These are phyloP conservation scores for Sula dactylatra DNA, from an alignment of 2,113 vertebrate species.

Conservation along the genomic window DNA sequence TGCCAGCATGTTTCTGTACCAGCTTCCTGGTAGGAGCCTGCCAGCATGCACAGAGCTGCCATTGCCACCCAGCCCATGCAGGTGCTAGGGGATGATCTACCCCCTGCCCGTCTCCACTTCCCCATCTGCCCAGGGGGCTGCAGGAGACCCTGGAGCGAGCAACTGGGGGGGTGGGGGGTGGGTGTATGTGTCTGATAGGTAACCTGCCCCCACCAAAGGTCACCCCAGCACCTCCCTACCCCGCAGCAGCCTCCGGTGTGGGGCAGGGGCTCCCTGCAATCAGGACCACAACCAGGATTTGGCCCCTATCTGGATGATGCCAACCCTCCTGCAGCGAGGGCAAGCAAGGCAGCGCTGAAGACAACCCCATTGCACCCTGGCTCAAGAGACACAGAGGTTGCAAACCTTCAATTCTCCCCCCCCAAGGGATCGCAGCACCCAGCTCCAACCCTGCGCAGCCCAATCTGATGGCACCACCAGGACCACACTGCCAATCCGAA, in stretches of 20 bases:
- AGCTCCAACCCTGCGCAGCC: background rate
- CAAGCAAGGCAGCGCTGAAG: background rate
- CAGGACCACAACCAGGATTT: no score
- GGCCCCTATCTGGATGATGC: background rate
- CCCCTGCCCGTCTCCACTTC: background rate
- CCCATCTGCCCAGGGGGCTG: background rate
- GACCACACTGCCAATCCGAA: no score
- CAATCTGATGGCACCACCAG: background rate
- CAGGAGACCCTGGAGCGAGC: background rate
- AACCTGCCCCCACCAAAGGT: no score
- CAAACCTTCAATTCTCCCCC: background rate
- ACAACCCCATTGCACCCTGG: background rate
- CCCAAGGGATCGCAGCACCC: background rate
- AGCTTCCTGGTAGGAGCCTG: background rate
- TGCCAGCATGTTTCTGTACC: background rate
- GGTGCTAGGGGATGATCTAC: background rate
- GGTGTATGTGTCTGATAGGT: no score
- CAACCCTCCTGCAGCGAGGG: background rate
- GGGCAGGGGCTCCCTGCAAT: background rate
- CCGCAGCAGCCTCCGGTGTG: background rate
- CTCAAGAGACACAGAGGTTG: background rate
- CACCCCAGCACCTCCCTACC: no score
- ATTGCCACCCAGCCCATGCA: background rate
- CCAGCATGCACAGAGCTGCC: background rate
- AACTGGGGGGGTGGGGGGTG: no score